Conservation (phyloP, 2,797 vertebrate species). For the Clarias platycephalus region DNA sequence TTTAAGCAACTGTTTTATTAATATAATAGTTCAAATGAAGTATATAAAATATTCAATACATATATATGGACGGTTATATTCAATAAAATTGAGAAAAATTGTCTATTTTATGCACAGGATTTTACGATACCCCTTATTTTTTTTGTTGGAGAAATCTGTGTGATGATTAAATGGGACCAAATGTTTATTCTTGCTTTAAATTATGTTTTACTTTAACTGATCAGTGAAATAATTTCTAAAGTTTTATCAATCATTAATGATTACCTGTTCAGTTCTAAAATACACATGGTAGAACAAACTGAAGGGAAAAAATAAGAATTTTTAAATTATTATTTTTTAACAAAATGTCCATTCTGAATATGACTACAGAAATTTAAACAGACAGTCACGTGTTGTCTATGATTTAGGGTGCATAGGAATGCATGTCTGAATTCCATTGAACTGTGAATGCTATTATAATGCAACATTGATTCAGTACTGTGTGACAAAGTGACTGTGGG, state of each 20-base stretch:
- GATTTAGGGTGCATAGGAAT: constrained; percentile 40
- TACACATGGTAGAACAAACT: neutral
- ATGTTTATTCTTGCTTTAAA: neutral
- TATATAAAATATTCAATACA: neutral
- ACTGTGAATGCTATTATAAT: constrained; percentile 50
- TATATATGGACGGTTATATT: neutral
- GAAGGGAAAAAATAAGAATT: neutral
- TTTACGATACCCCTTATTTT: neutral
- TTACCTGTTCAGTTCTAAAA: neutral
- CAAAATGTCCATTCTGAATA: neutral
- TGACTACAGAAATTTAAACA: neutral
- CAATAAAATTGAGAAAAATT: neutral
- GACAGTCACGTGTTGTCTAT: neutral
- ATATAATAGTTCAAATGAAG: neutral
- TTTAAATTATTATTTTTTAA: neutral
- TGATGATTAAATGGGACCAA: neutral
- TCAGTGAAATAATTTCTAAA: neutral
- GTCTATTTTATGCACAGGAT: neutral
- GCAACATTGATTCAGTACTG: constrained; percentile 43
- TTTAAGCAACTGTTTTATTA: neutral
- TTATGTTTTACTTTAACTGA: neutral
- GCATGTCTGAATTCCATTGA: constrained; percentile 52
- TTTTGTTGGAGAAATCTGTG: too few relatives aligned
- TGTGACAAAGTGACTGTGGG: constrained; percentile 51
- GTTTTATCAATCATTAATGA: neutral